A percentile compares a stretch with the other conserved stretches of the same genome.
Evolutionary conservation across 1,140 invertebrate genomes (phyloP).

Genomic region (Monomorium pharaonis): DNA sequence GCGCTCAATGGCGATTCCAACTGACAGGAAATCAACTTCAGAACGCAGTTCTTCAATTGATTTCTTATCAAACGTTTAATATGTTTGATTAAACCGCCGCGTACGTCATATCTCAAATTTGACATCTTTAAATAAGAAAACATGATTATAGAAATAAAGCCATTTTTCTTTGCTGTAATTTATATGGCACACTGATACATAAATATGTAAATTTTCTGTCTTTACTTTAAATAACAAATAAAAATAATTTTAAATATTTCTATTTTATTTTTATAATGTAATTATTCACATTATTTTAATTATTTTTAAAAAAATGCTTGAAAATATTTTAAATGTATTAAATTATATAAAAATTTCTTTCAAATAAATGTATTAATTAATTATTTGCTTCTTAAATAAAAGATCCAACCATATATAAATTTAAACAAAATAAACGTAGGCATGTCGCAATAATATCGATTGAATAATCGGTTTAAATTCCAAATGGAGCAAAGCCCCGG

Average conservation of each 20-base stretch:
- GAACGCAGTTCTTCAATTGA: neutral
- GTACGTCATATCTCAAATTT: neutral
- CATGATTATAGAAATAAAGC: neutral
- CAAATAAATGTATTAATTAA: conserved; percentile 2
- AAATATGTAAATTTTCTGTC: neutral
- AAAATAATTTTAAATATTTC: neutral
- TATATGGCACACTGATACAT: neutral
- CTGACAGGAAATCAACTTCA: neutral
- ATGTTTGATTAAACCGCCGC: neutral
- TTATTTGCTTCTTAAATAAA: neutral
- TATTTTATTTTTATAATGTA: neutral
- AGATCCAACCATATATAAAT: neutral
- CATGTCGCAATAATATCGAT: neutral
- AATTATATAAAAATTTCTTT: neutral
- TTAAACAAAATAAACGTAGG: neutral
- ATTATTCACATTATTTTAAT: neutral
- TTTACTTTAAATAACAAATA: neutral
- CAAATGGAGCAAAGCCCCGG: neutral
- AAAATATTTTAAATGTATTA: too few relatives aligned
- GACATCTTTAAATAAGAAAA: neutral
- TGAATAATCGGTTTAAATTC: neutral
- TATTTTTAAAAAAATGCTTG: too few relatives aligned
- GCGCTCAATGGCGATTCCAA: conserved; percentile 17
- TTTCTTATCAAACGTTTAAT: neutral
- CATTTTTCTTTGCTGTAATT: neutral